Evolutionary conservation across 2,113 vertebrate genomes (phyloP).

Genomic region (Cyprinodon variegatus): DNA sequence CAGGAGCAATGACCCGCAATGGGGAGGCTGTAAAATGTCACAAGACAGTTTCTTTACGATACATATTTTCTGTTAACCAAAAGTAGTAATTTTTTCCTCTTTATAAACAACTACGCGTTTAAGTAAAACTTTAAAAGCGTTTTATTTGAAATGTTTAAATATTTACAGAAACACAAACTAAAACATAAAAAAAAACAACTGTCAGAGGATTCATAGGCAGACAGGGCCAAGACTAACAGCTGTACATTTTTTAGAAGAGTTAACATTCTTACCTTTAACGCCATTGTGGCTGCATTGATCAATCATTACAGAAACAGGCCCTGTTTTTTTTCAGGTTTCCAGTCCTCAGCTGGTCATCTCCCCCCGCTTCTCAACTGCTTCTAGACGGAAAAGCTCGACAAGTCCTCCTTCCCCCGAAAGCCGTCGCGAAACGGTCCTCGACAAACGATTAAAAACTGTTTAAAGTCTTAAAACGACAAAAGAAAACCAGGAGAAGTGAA

Average conservation of each 20-base stretch:
- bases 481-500: neutral
- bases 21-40: conserved; percentile 84
- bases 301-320: conserved; percentile 74
- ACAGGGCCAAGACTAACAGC: neutral
- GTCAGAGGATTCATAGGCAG: neutral
- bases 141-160: neutral
- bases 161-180: conserved; percentile 18
- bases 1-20: conserved; percentile 62
- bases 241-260: neutral
- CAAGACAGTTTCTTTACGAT: conserved; percentile 80
- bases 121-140: neutral
- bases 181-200: conserved; percentile 11
- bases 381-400: conserved; percentile 47
- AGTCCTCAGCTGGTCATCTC: conserved; percentile 78
- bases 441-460: conserved; percentile 49
- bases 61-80: conserved; percentile 66
- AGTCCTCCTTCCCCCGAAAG: conserved; percentile 15
- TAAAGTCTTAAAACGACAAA: conserved; percentile 27
- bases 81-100: conserved; percentile 6
- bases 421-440: conserved; percentile 21
- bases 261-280: conserved; percentile 72
- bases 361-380: conserved; percentile 33
- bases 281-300: conserved; percentile 76
- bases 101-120: neutral
- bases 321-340: conserved; percentile 52